Percentiles rank a stretch among this genome's conserved stretches.
Conservation (phyloP, 2,888 invertebrate species). For the Ochropacha duplaris region DNA sequence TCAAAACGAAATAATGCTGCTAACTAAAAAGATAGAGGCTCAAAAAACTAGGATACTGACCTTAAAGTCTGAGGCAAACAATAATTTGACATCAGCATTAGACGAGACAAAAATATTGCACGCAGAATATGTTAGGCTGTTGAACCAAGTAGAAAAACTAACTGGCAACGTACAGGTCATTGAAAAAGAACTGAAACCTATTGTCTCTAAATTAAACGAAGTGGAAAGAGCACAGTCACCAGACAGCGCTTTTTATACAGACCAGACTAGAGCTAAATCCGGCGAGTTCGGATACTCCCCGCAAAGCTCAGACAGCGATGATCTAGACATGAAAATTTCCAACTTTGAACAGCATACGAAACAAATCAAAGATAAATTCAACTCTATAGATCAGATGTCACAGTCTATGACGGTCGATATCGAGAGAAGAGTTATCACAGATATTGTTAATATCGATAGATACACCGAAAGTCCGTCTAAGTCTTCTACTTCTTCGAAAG, state of each 20-base stretch:
- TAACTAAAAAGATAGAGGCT: constrained; percentile 85
- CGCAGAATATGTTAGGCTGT: constrained; percentile 80
- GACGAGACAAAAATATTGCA: constrained; percentile 88
- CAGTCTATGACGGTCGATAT: constrained; percentile 80
- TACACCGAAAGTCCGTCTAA: constrained; percentile 68
- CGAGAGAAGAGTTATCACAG: constrained; percentile 61
- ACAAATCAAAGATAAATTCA: constrained; percentile 72
- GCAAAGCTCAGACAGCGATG: constrained; percentile 76
- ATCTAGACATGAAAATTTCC: constrained; percentile 61
- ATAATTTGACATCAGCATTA: constrained; percentile 85
- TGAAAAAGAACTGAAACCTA: constrained; percentile 85
- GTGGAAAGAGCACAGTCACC: constrained; percentile 74
- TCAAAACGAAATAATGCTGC: constrained; percentile 87
- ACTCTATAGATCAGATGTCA: constrained; percentile 80
- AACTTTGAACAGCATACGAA: constrained; percentile 71
- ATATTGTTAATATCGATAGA: constrained; percentile 40
- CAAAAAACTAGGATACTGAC: constrained; percentile 85
- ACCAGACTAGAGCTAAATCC: constrained; percentile 77
- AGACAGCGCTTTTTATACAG: constrained; percentile 80
- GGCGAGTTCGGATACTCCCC: constrained; percentile 77
- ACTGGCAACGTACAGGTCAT: constrained; percentile 85
- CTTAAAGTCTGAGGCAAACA: constrained; percentile 85
- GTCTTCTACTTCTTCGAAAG: constrained; percentile 68
- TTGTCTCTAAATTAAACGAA: constrained; percentile 67
- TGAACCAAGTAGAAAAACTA: constrained; percentile 85